Percentiles rank a stretch among this genome's conserved stretches.
Conservation (phyloP, 1,140 invertebrate genomes). For the Musca domestica region DNA sequence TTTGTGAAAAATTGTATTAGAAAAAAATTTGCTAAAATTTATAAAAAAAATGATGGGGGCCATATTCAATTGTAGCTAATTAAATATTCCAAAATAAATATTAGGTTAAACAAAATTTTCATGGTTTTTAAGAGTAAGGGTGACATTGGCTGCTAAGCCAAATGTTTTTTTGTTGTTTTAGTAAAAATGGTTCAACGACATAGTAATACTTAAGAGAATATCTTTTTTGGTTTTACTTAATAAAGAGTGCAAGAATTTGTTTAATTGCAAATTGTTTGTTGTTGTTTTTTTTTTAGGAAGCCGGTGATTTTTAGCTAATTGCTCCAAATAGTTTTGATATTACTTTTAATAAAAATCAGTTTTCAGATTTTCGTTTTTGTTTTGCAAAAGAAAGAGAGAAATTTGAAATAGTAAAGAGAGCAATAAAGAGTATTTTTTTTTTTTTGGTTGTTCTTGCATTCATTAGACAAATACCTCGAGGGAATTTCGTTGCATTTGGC, state of each 20-base stretch:
- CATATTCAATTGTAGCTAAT: too few relatives aligned
- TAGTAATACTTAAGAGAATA: too few relatives aligned
- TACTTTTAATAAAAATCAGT: background rate
- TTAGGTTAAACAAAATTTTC: too few relatives aligned
- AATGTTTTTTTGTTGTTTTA: too few relatives aligned
- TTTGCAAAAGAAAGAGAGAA: constrained; percentile 13
- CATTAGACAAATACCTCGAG: constrained; percentile 50
- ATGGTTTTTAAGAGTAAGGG: background rate
- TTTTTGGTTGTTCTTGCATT: constrained; percentile 13
- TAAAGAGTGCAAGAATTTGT: background rate
- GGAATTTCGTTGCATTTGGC: constrained; percentile 57
- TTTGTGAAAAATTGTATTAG: constrained; percentile 14
- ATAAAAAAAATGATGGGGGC: too few relatives aligned
- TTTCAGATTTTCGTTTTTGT: background rate
- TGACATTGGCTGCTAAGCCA: background rate
- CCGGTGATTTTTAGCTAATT: too few relatives aligned
- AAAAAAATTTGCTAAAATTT: too few relatives aligned
- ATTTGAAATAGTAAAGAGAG: background rate
- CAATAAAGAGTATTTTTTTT: background rate
- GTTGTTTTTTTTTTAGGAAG: background rate
- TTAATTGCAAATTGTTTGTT: background rate
- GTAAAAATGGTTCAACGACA: too few relatives aligned
- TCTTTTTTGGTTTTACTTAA: too few relatives aligned
- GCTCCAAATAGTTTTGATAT: background rate
- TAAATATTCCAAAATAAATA: too few relatives aligned